A percentile compares a stretch with the other conserved stretches of the same genome.
Conservation (phyloP, 2,113 vertebrate species). For the Mesocricetus auratus region DNA sequence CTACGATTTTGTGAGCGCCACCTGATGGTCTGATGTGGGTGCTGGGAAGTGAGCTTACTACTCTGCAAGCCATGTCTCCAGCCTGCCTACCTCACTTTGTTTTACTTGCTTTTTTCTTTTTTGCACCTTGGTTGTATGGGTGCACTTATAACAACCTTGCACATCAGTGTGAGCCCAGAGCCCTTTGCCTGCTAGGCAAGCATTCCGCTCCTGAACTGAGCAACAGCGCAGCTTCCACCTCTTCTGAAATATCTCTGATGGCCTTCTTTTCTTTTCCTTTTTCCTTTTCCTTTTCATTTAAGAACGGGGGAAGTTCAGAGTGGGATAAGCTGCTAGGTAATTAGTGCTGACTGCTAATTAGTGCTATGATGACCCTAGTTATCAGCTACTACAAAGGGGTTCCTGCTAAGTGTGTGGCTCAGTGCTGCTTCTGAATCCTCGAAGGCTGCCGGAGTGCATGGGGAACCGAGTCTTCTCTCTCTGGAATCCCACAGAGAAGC, state of each 20-base stretch:
- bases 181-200: neutral
- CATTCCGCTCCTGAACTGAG: neutral
- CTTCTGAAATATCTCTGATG: slow-evolving; percentile 41
- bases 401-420: neutral
- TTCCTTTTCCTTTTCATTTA: neutral
- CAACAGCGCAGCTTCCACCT: neutral
- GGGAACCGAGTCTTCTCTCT: neutral
- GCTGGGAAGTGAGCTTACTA: neutral
- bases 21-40: neutral
- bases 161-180: neutral
- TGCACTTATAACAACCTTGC: neutral
- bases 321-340: neutral
- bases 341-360: neutral
- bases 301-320: neutral
- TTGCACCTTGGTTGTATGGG: neutral
- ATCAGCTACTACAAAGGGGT: neutral
- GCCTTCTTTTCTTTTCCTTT: neutral
- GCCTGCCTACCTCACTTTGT: neutral
- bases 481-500: neutral
- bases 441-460: neutral
- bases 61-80: neutral
- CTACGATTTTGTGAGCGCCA: neutral
- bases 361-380: neutral
- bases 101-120: too few species aligned
- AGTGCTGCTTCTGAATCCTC: neutral